Conservation (phyloP, 2,797 vertebrate genomes). For the Cheirogaleus major region DNA sequence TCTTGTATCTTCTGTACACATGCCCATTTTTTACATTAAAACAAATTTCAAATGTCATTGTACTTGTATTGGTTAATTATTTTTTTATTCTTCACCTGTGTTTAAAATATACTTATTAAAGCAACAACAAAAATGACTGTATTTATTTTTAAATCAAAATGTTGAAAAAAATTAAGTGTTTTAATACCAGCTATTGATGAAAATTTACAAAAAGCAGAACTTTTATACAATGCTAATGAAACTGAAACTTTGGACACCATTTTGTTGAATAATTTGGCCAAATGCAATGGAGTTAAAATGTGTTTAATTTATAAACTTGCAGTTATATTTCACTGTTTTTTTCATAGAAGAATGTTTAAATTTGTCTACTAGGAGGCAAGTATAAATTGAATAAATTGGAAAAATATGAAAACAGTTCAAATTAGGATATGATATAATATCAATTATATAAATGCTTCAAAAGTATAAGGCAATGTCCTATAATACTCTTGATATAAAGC, state of each 20-base stretch:
- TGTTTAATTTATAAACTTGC: neutral
- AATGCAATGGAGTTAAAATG: neutral
- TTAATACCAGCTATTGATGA: neutral
- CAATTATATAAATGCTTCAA: neutral
- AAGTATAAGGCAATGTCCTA: neutral
- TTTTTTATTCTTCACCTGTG: neutral
- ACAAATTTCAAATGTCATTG: neutral
- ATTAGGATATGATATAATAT: neutral
- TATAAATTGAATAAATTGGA: neutral
- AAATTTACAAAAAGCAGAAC: neutral
- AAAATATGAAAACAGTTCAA: neutral
- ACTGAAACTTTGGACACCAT: neutral
- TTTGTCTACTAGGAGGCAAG: neutral
- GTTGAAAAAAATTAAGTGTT: neutral
- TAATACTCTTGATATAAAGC: neutral
- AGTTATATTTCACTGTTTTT: neutral
- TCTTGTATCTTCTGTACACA: neutral
- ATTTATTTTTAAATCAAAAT: neutral
- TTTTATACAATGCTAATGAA: neutral
- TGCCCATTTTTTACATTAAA: neutral
- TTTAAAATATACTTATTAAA: neutral
- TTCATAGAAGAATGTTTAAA: neutral
- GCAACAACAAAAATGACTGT: neutral
- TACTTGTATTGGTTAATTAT: neutral
- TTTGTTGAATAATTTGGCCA: neutral